These are phyloP conservation scores for Tinea trinotella DNA, from an alignment of 2,888 invertebrate genomes.

Conservation along the genomic window DNA sequence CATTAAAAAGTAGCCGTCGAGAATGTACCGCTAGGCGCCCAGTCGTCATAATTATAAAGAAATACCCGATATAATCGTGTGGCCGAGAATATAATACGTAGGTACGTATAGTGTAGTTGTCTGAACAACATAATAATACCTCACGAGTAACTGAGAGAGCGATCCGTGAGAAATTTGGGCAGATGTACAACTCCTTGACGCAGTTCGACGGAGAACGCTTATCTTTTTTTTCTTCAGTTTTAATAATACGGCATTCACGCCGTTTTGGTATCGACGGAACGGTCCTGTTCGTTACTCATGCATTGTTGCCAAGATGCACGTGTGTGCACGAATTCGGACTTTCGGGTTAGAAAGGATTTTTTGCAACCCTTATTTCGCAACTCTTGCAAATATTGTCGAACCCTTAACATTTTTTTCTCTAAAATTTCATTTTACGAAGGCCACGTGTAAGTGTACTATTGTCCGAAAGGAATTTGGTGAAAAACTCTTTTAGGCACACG, in stretches of 20 bases:
- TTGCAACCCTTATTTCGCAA: constrained; percentile 72
- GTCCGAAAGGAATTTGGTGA: constrained; percentile 4
- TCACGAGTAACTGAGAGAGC: constrained; percentile 43
- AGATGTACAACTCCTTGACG: constrained; percentile 72
- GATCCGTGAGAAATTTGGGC: constrained; percentile 72
- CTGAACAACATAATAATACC: constrained; percentile 55
- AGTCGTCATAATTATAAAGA: constrained; percentile 54
- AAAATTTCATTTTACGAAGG: constrained; percentile 1
- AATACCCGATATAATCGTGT: constrained; percentile 26
- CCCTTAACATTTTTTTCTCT: constrained; percentile 4
- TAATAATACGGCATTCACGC: constrained; percentile 44
- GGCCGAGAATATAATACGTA: constrained; percentile 46
- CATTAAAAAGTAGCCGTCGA: constrained; percentile 50
- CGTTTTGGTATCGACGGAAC: constrained; percentile 48
- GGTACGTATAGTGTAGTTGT: constrained; percentile 50
- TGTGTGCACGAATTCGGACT: constrained; percentile 51
- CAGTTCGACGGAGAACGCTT: constrained; percentile 63
- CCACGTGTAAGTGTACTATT: constrained; percentile 12
- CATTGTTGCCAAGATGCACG: constrained; percentile 61
- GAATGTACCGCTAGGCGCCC: constrained; percentile 54
- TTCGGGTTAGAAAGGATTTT: constrained; percentile 67
- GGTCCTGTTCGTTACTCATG: constrained; percentile 58
- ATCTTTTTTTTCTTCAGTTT: constrained; percentile 55
- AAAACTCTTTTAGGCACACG: background rate
- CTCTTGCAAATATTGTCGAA: constrained; percentile 62